phyloP scores from a whole-genome alignment of 2,888 invertebrate species.

The Pasiphila rectangulata region DNA sequence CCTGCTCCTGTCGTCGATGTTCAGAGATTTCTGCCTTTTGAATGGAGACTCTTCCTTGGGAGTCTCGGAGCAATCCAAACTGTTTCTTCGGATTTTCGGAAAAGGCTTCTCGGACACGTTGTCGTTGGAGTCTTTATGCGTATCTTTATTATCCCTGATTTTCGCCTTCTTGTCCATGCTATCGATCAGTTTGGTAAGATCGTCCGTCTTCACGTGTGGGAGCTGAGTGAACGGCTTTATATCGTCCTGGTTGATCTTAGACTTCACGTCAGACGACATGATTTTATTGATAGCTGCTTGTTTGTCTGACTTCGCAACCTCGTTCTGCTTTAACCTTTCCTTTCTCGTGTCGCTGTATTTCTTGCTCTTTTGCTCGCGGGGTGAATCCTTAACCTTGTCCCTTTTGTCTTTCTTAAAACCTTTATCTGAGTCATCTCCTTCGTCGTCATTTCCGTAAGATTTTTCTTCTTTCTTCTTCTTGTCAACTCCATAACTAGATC shows the following conservation, averaged over 20 bases:
- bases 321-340: slow-evolving; percentile 61
- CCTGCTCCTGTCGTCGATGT: slow-evolving; percentile 74
- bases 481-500: slow-evolving; percentile 57
- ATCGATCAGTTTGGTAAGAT: slow-evolving; percentile 70
- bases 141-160: slow-evolving; percentile 51
- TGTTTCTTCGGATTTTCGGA: slow-evolving; percentile 59
- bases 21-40: slow-evolving; percentile 78
- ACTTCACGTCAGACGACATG: slow-evolving; percentile 60
- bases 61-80: slow-evolving; percentile 62
- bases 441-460: slow-evolving; percentile 63
- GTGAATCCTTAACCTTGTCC: slow-evolving; percentile 69
- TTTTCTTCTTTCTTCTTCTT: slow-evolving; percentile 76
- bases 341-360: slow-evolving; percentile 76
- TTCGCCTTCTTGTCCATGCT: slow-evolving; percentile 70
- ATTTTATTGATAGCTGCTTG: slow-evolving; percentile 63
- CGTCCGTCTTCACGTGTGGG: slow-evolving; percentile 75
- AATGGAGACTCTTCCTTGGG: slow-evolving; percentile 62
- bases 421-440: slow-evolving; percentile 64
- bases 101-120: slow-evolving; percentile 50
- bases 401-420: slow-evolving; percentile 61
- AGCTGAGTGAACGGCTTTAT: slow-evolving; percentile 77
- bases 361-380: slow-evolving; percentile 70
- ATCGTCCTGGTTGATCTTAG: slow-evolving; percentile 64
- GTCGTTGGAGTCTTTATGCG: slow-evolving; percentile 60
- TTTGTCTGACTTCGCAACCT: slow-evolving; percentile 63